Base-by-base conservation (phyloP, 2,113 vertebrate genomes). In the Notarius quadriscutis region DNA sequence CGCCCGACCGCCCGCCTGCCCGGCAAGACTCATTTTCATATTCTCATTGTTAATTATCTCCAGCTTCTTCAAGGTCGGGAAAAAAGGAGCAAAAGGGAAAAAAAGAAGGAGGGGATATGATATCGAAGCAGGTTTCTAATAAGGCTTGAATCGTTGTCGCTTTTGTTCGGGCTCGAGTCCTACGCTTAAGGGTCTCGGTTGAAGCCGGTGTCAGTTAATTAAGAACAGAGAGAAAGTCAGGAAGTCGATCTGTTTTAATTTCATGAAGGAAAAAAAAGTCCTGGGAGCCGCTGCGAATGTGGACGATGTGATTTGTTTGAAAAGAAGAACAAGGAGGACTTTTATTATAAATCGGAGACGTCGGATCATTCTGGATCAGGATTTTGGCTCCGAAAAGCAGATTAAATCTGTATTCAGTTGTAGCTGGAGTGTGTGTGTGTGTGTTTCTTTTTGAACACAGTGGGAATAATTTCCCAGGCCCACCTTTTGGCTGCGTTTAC, bases 1-100 rank as follows among this genome's bases (percentile, higher is more conserved):
- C 41, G 41, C 41, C 41, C 41, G 41, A 41, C 41, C 41, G 41
- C 2, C 41, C 41, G 41, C 41, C 41, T 41, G 58, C 83, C 71
- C 86, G 85, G 87, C 80, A 57, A 77, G 82, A 86, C 86, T 86
- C 48, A 86, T 89, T 88, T 87, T 88, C 84, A 87, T 88, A 84
- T 91, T 84, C 81, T 89, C 57, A 58, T 85, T 88, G 74, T 91
- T 89, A 89, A 90, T 90, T 89, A 89, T 80, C 86, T 86, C 84
- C 67, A 87, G 74, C 57, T 82, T 87, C 63, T 85, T 89, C 81
- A 89, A 90, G 86, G 89, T 87, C 88, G 74, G 77, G n/a, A 2
- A 86, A 67, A 81, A 75, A 65, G 57, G 27, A 75, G 75, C 8
- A 48, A 48, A 71, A 15, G 55, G 58, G 25, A 83, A 12, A 48